Evolutionary conservation across 2,797 vertebrate species (phyloP).

Genomic region (Peromyscus eremicus): DNA sequence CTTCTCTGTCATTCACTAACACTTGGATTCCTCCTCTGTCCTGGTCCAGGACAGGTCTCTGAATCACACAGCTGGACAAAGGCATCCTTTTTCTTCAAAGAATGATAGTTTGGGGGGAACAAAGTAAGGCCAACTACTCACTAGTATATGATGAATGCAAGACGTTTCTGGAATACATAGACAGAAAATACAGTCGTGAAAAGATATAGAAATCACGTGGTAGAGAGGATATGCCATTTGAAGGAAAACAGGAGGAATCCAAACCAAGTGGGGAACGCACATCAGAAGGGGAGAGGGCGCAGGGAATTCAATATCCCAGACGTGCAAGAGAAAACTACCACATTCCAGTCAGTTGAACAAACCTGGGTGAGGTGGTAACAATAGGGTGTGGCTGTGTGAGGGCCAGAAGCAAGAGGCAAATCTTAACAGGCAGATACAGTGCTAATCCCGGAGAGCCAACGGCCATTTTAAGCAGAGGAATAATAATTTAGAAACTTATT

Average conservation of each 20-base stretch:
- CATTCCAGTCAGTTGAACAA: background rate
- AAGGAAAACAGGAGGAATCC: background rate
- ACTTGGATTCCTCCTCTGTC: background rate
- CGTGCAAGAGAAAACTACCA: background rate
- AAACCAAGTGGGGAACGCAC: background rate
- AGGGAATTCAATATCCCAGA: background rate
- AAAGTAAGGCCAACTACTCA: background rate
- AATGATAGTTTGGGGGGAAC: background rate
- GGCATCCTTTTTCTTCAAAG: background rate
- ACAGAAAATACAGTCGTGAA: background rate
- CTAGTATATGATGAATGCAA: background rate
- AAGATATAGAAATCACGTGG: background rate
- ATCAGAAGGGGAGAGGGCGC: background rate
- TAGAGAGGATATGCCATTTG: background rate
- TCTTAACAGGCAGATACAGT: background rate
- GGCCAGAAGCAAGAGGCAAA: background rate
- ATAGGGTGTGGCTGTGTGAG: background rate
- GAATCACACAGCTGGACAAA: background rate
- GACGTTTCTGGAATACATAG: background rate
- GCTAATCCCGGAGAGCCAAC: background rate
- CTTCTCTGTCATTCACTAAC: slow-evolving; percentile 17
- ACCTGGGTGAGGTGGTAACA: background rate
- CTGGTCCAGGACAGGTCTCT: background rate
- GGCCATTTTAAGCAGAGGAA: background rate
- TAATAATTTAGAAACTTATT: slow-evolving; percentile 4